Conservation (phyloP, 2,888 invertebrate genomes). For the Phortica okadai region DNA sequence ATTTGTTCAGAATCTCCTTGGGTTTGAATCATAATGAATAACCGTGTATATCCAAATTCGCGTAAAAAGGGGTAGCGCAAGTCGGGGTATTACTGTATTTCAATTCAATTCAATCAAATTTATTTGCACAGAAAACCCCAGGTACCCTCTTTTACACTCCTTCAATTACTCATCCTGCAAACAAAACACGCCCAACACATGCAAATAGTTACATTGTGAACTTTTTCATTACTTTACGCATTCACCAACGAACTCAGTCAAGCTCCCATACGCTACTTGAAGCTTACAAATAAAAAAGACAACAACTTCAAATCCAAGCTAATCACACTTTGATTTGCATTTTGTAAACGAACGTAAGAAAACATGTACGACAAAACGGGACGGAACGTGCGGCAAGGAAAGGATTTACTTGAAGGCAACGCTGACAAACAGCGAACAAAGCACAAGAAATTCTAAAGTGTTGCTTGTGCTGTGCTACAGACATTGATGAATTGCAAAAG, state of each 20-base stretch:
- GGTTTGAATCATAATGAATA: too few species aligned
- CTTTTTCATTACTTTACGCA: neutral
- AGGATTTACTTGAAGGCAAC: neutral
- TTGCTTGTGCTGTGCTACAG: conserved; percentile 36
- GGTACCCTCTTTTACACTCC: too few species aligned
- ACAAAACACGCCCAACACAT: too few species aligned
- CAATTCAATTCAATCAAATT: too few species aligned
- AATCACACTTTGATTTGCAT: conserved; percentile 69
- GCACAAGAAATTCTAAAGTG: conserved; percentile 57
- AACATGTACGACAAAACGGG: neutral
- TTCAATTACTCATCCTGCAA: too few species aligned
- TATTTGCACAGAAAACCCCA: too few species aligned
- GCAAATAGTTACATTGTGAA: too few species aligned
- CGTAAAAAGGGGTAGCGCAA: too few species aligned
- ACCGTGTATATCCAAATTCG: too few species aligned
- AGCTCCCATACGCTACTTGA: neutral
- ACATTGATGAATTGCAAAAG: conserved; percentile 62
- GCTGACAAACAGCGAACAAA: conserved; percentile 51
- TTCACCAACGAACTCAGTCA: neutral
- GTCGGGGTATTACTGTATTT: too few species aligned
- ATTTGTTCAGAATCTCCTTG: too few species aligned
- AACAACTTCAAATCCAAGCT: conserved; percentile 66
- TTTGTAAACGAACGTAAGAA: conserved; percentile 49
- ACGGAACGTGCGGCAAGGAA: neutral
- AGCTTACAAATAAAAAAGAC: conserved; percentile 46